Evolutionary conservation across 2,113 vertebrate species (phyloP).

Genomic region (Australoheros scitulus): DNA sequence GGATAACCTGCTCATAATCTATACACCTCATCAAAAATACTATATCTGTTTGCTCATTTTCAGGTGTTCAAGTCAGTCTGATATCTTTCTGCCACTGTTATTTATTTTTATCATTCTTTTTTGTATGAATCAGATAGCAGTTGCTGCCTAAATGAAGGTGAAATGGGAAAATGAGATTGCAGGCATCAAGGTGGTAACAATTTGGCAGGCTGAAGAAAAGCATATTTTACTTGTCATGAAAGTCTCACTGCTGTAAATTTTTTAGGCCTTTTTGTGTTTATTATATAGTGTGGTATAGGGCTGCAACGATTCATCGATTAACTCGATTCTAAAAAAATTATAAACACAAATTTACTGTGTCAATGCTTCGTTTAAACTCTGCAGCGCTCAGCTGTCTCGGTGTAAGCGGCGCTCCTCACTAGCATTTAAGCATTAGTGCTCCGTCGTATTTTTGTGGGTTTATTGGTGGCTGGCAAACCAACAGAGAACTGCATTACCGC

Average conservation of each 20-base stretch:
- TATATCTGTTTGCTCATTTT: background rate
- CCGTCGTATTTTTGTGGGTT: too few species aligned
- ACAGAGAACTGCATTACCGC: too few species aligned
- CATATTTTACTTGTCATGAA: background rate
- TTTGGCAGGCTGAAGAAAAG: background rate
- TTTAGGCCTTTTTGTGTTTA: too few species aligned
- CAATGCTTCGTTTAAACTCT: too few species aligned
- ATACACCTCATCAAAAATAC: background rate
- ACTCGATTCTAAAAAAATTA: too few species aligned
- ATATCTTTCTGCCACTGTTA: background rate
- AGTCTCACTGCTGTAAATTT: background rate
- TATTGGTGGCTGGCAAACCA: too few species aligned
- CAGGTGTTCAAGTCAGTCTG: background rate
- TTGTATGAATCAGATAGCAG: background rate
- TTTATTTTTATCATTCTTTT: background rate
- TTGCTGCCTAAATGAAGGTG: fast-evolving
- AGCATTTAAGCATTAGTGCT: too few species aligned
- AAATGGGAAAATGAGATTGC: background rate
- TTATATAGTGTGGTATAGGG: too few species aligned
- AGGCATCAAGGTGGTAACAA: fast-evolving
- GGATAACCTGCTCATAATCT: background rate
- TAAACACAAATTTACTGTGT: too few species aligned
- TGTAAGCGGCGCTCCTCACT: too few species aligned
- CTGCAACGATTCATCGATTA: too few species aligned
- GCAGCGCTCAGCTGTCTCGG: too few species aligned